A percentile compares a stretch with the other conserved stretches of the same genome.
phyloP scores from a whole-genome alignment of 2,888 invertebrate genomes.

The Bruchidius siliquastri region DNA sequence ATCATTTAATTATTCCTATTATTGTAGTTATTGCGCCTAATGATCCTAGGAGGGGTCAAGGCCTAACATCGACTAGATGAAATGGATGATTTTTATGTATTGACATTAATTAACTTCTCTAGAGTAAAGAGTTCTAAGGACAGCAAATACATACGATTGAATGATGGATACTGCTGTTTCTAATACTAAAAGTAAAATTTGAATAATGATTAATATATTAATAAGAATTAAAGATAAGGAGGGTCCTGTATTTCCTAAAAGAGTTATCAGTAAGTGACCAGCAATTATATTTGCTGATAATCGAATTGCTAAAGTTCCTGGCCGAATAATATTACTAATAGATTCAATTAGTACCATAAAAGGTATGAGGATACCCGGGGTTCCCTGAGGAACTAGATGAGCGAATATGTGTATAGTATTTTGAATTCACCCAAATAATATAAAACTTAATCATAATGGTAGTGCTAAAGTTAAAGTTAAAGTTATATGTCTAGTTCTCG shows the following conservation, averaged over 20 bases:
- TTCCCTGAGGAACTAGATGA: constrained; percentile 65
- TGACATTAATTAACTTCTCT: constrained; percentile 59
- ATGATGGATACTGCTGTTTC: constrained; percentile 60
- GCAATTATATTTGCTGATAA: constrained; percentile 75
- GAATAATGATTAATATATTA: constrained; percentile 29
- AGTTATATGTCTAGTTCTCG: constrained; percentile 60
- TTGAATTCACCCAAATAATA: constrained; percentile 61
- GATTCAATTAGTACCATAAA: constrained; percentile 74
- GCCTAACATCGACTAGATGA: constrained; percentile 62
- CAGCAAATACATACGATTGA: constrained; percentile 64
- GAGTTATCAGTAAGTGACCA: constrained; percentile 62
- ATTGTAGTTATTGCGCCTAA: constrained; percentile 56
- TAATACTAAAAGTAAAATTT: constrained; percentile 47
- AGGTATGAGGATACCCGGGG: constrained; percentile 59
- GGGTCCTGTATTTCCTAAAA: constrained; percentile 51
- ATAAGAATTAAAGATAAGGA: constrained; percentile 26
- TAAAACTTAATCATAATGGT: constrained; percentile 61
- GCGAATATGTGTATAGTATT: constrained; percentile 60
- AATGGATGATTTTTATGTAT: constrained; percentile 56
- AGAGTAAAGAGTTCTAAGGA: constrained; percentile 62
- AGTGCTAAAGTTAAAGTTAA: constrained; percentile 56
- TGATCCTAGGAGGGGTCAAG: constrained; percentile 60
- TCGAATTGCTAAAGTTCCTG: constrained; percentile 64
- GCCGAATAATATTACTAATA: constrained; percentile 59
- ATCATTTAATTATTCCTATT: constrained; percentile 59